phyloP scores from a whole-genome alignment of 1,140 invertebrate genomes.

The Caenorhabditis briggsae region DNA sequence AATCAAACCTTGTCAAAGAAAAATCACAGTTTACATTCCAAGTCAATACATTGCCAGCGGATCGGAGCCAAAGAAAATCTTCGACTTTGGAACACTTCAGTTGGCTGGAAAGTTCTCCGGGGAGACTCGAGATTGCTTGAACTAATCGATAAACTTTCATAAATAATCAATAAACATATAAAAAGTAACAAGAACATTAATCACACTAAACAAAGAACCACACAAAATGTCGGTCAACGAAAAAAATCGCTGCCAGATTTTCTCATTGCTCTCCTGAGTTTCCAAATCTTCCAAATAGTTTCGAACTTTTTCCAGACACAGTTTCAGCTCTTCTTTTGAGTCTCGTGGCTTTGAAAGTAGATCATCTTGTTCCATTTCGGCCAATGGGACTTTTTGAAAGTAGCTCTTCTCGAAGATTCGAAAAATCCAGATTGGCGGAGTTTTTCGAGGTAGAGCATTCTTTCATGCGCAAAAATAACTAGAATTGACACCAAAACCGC shows the following conservation, averaged over 20 bases:
- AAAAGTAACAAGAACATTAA: slow-evolving; percentile 56
- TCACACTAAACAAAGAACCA: slow-evolving; percentile 17
- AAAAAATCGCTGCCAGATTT: slow-evolving; percentile 59
- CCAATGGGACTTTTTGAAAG: slow-evolving; percentile 26
- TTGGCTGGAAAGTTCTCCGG: slow-evolving; percentile 74
- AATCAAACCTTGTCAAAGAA: slow-evolving; percentile 73
- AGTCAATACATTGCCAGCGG: slow-evolving; percentile 73
- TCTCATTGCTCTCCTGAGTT: neutral
- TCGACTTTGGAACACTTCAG: slow-evolving; percentile 73
- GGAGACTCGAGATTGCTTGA: slow-evolving; percentile 72
- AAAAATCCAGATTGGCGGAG: slow-evolving; percentile 42
- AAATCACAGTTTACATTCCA: slow-evolving; percentile 73
- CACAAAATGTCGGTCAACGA: slow-evolving; percentile 31
- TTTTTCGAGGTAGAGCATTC: slow-evolving; percentile 51
- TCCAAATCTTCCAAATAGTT: slow-evolving; percentile 31
- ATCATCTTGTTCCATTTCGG: slow-evolving; percentile 40
- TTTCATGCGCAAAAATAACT: slow-evolving; percentile 57
- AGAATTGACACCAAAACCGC: slow-evolving; percentile 58
- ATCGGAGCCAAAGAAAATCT: slow-evolving; percentile 67
- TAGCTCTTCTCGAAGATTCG: slow-evolving; percentile 4
- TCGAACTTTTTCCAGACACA: slow-evolving; percentile 29
- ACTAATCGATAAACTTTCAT: slow-evolving; percentile 37
- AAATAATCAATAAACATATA: slow-evolving; percentile 33
- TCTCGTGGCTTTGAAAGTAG: slow-evolving; percentile 15
- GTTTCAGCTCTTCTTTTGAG: neutral